Percentiles rank a stretch among this genome's conserved stretches.
These are phyloP conservation scores for Pedetes capensis DNA, from an alignment of 2,113 vertebrate genomes.

Conservation along the genomic window DNA sequence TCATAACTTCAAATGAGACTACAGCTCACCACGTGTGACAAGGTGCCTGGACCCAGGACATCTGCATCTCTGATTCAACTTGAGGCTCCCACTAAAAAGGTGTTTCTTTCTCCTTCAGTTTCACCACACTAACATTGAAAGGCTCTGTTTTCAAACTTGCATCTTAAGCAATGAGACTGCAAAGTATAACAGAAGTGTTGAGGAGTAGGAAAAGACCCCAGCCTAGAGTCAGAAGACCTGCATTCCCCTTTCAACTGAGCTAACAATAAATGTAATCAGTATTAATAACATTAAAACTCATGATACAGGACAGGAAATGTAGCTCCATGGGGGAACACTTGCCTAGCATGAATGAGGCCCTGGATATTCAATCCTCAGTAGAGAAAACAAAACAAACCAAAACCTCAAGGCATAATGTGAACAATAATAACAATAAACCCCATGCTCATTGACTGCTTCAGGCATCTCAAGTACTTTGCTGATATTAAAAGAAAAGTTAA, in stretches of 20 bases:
- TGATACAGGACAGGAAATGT: not conserved
- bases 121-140: not conserved
- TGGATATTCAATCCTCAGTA: not conserved
- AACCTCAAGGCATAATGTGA: not conserved
- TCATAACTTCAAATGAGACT: slow-evolving; percentile 65
- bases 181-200: not conserved
- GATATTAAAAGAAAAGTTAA: not conserved
- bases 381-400: not conserved
- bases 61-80: not conserved
- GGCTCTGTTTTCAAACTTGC: not conserved
- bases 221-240: not conserved
- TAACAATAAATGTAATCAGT: not conserved
- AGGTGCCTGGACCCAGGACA: not conserved
- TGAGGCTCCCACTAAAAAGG: not conserved
- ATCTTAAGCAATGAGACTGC: not conserved
- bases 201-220: too few species aligned
- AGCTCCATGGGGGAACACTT: not conserved
- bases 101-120: not conserved
- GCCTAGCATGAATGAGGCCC: not conserved
- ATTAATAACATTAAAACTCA: not conserved
- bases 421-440: not conserved
- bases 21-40: slow-evolving; percentile 7
- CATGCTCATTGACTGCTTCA: not conserved
- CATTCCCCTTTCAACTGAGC: not conserved
- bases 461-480: not conserved